Base-by-base conservation (phyloP, 1,140 invertebrate species). In the Caenorhabditis inopinata region DNA sequence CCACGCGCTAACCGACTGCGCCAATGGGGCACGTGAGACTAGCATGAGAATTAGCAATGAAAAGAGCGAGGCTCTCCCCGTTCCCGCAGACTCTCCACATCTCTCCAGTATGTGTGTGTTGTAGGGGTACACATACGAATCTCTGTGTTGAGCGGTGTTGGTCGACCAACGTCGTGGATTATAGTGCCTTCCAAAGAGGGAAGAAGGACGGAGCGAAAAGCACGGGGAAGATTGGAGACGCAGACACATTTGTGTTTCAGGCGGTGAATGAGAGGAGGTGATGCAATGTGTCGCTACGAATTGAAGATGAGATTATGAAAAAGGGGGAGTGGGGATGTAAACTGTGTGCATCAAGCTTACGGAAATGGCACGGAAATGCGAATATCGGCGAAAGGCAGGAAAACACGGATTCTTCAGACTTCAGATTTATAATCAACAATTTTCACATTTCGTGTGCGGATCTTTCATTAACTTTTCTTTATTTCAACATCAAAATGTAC, bases 1-100 rank as follows among this genome's bases (percentile, higher is more conserved):
- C 80, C 76, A 82, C 76, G 80, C 80, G 80, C 80, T 82, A 82
- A 82, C 80, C 80, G 80, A 82, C 80, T 82, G 80, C 80, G 80
- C 80, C 80, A 81, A 81, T 74, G 68, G 78, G 58, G 78, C 78
- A 80, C 78, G 53, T 18, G 5, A 29, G 32, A 7, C 35, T 38
- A 29, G 58, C 58, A 23, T 29, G 5, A 38, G 58, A 68, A 68
- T 4, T 16, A 38, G 58, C 32, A 35, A 38, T 68, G 58, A 68
- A 9, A 68, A 68, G 58, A n/a, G 21, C 38, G n/a, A 9, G 35
- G 58, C 58, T 38, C 58, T 68, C 58, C 25, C 23, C n/a, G 12
- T 35, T 68, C n/a, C 1, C 32, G 6, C n/a, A 68, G 58, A 68
- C 58, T 68, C 58, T 68, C 32, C 7, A 12, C 23, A 29, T 21